These are phyloP conservation scores for Eira barbara DNA, from an alignment of 2,113 vertebrate genomes.

Conservation along the genomic window DNA sequence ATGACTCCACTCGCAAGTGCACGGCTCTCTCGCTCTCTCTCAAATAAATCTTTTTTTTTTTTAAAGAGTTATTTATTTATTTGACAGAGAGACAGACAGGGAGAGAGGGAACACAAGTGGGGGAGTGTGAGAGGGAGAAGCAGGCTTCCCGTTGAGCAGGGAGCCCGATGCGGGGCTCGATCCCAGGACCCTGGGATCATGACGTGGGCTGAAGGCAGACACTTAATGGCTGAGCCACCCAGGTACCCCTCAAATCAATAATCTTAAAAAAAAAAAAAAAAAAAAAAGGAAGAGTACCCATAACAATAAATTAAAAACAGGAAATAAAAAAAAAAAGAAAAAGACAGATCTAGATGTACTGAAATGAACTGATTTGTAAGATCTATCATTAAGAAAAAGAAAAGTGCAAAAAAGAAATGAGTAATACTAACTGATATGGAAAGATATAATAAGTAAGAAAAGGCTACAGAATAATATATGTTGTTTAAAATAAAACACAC, in stretches of 20 bases:
- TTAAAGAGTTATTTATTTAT: no score
- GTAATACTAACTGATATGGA: background rate
- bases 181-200: no score
- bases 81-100: no score
- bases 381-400: background rate
- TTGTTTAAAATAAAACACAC: background rate
- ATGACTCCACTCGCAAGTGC: background rate
- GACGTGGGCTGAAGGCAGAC: no score
- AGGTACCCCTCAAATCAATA: no score
- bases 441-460: background rate
- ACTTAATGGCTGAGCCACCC: no score
- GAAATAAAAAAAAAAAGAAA: background rate
- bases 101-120: no score
- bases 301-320: background rate
- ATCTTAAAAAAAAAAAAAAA: background rate
- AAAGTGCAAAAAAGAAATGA: background rate
- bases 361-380: background rate
- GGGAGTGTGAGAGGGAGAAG: no score
- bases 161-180: no score
- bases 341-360: background rate
- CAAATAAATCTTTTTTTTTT: no score
- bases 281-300: background rate
- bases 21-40: no score
- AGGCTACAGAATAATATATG: background rate
- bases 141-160: no score